Percentiles rank a stretch among this genome's conserved stretches.
Conservation (phyloP, 2,797 vertebrate species). For the Melanotaenia boesemani region DNA sequence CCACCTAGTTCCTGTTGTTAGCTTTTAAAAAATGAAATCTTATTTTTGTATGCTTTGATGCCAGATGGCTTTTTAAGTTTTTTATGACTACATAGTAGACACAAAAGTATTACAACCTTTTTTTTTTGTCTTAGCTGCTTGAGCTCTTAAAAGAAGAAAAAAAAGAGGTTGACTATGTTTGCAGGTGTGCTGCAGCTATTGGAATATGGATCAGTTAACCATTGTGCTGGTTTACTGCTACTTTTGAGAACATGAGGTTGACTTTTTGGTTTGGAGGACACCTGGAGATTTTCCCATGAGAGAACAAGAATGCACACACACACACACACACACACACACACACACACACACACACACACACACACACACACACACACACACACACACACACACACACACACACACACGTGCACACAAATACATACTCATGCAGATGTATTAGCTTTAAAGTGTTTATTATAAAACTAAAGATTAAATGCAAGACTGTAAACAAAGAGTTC, state of each 20-base stretch:
- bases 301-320: conserved; percentile 25
- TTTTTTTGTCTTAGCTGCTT: conserved; percentile 50
- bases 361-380: neutral
- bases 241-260: conserved; percentile 70
- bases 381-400: neutral
- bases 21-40: conserved; percentile 52
- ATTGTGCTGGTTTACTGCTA: conserved; percentile 82
- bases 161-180: conserved; percentile 60
- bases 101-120: conserved; percentile 29
- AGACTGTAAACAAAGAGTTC: conserved; percentile 10
- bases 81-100: conserved; percentile 33
- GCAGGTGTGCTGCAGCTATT: conserved; percentile 81
- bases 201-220: conserved; percentile 84
- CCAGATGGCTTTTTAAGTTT: conserved; percentile 58
- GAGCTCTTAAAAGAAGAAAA: conserved; percentile 49
- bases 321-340: neutral
- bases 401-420: neutral
- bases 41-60: conserved; percentile 62
- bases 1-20: conserved; percentile 4
- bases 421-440: conserved; percentile 3
- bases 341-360: neutral
- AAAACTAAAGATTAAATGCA: neutral
- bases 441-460: conserved; percentile 28
- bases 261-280: conserved; percentile 78
- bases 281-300: conserved; percentile 84